phyloP scores from a whole-genome alignment of 2,797 vertebrate species.

The Clarias pachynema region DNA sequence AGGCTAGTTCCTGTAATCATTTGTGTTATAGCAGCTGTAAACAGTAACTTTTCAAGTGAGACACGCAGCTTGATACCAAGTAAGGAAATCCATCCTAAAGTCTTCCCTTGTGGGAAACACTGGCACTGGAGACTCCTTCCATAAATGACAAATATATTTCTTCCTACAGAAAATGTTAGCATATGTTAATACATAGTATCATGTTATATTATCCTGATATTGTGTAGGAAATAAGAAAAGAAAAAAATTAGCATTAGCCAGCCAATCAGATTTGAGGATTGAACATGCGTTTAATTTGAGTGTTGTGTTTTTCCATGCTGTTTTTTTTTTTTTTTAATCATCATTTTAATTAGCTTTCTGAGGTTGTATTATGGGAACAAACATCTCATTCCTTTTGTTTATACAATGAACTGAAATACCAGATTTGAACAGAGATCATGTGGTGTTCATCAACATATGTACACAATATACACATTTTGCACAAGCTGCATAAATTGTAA shows the following conservation, averaged over 20 bases:
- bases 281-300: no score
- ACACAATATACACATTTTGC: background rate
- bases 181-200: no score
- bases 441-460: background rate
- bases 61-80: background rate
- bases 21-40: background rate
- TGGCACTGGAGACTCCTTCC: background rate
- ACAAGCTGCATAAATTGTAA: background rate
- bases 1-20: background rate
- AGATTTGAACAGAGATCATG: background rate
- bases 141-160: background rate
- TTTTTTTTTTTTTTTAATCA: no score
- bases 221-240: background rate
- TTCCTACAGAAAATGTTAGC: background rate
- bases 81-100: background rate
- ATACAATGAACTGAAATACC: background rate
- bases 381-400: background rate
- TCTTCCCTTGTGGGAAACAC: background rate
- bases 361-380: background rate
- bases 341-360: background rate
- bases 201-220: background rate
- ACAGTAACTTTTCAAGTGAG: background rate
- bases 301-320: background rate
- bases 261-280: background rate
- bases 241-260: no score